phyloP scores from a whole-genome alignment of 2,888 invertebrate species.

The Troglohyphantes excavatus region DNA sequence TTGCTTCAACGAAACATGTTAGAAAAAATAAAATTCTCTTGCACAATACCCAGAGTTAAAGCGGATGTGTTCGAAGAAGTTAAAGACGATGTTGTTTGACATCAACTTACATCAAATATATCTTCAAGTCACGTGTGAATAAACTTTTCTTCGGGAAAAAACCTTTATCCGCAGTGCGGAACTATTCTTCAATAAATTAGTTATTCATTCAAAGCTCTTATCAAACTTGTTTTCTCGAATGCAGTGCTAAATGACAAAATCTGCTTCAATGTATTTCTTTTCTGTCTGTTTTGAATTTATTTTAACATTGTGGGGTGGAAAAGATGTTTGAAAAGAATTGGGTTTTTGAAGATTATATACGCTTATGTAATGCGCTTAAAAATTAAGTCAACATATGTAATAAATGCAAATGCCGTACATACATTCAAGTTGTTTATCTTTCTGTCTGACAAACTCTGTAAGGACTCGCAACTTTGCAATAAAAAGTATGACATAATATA shows the following conservation, averaged over 20 bases:
- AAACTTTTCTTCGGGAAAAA: constrained; percentile 22
- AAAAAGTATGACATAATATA: too few relatives aligned
- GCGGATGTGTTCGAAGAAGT: neutral
- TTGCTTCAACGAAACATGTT: constrained; percentile 17
- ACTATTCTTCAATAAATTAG: constrained; percentile 27
- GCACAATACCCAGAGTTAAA: neutral
- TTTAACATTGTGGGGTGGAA: too few relatives aligned
- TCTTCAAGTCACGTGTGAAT: constrained; percentile 15
- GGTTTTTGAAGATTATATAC: too few relatives aligned
- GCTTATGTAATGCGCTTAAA: too few relatives aligned
- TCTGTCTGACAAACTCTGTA: too few relatives aligned
- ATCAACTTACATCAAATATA: constrained; percentile 19
- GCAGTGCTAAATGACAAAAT: neutral
- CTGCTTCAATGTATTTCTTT: too few relatives aligned
- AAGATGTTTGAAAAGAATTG: too few relatives aligned
- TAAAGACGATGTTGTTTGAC: constrained; percentile 18
- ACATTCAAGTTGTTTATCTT: too few relatives aligned
- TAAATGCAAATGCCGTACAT: too few relatives aligned
- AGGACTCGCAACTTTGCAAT: too few relatives aligned
- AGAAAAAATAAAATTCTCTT: constrained; percentile 48
- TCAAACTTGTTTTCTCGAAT: constrained; percentile 27
- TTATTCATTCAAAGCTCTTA: constrained; percentile 50
- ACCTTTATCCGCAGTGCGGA: constrained; percentile 41
- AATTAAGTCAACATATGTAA: too few relatives aligned
- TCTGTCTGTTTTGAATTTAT: too few relatives aligned